Percentiles rank a stretch among this genome's conserved stretches.
phyloP scores from a whole-genome alignment of 2,888 invertebrate genomes.

The Suillia variegata region DNA sequence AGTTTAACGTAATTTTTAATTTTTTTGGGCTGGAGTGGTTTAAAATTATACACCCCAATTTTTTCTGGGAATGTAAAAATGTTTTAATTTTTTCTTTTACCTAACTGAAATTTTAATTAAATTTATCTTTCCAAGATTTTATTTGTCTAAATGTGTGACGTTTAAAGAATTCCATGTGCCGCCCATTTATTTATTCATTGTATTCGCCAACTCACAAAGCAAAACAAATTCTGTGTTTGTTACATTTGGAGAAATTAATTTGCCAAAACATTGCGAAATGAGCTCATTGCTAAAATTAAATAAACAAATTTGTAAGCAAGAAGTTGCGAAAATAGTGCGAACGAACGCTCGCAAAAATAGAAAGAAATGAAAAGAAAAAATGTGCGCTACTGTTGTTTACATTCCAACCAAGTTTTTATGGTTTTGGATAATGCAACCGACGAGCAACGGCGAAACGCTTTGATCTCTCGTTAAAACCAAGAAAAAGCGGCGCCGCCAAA shows the following conservation, averaged over 20 bases:
- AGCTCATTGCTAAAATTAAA: neutral
- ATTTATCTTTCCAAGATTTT: too few relatives aligned
- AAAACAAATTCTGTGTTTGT: neutral
- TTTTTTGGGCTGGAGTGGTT: too few relatives aligned
- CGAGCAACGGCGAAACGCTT: neutral
- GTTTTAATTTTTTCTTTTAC: too few relatives aligned
- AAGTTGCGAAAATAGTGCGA: neutral
- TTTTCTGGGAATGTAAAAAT: too few relatives aligned
- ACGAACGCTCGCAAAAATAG: neutral
- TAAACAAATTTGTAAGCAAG: neutral
- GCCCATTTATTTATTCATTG: too few relatives aligned
- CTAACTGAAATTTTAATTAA: too few relatives aligned
- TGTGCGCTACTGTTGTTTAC: conserved; percentile 7
- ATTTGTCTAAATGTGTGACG: too few relatives aligned
- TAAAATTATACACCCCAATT: too few relatives aligned
- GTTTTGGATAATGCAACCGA: conserved; percentile 8
- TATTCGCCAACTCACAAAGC: too few relatives aligned
- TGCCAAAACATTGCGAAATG: neutral
- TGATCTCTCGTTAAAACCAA: neutral
- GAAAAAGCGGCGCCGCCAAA: conserved; percentile 7
- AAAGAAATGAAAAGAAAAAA: too few relatives aligned
- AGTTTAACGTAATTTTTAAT: too few relatives aligned
- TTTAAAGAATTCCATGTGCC: too few relatives aligned
- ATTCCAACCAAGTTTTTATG: conserved; percentile 11
- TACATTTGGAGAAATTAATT: neutral